phyloP scores from a whole-genome alignment of 1,140 invertebrate species.

The Sarcophaga bullata region DNA sequence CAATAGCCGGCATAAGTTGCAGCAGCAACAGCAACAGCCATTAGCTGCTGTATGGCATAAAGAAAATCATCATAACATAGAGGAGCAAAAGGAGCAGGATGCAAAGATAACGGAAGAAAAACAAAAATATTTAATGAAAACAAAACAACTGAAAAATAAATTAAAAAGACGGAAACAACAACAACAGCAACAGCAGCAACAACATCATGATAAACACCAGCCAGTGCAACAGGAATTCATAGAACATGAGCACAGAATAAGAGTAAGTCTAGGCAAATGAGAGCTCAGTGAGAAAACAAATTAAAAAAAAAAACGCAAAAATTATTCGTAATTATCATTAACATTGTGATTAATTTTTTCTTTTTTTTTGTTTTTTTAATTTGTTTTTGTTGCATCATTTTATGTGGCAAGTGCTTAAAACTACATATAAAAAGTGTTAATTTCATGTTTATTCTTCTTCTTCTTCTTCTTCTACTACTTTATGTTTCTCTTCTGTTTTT shows the following conservation, averaged over 20 bases:
- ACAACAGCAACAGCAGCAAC: constrained; percentile 28
- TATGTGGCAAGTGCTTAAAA: no score
- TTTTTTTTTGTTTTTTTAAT: not conserved
- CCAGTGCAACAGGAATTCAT: constrained; percentile 40
- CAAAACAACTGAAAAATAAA: constrained; percentile 22
- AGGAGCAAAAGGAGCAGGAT: not conserved
- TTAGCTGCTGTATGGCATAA: not conserved
- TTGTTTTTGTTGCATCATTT: no score
- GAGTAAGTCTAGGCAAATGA: constrained; percentile 55
- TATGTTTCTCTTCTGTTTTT: not conserved
- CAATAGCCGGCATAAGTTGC: not conserved
- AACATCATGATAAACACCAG: constrained; percentile 29
- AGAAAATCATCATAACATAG: not conserved
- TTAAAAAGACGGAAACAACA: constrained; percentile 15
- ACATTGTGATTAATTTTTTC: not conserved
- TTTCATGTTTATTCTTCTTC: no score
- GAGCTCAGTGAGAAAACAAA: no score
- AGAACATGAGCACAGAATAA: constrained; percentile 60
- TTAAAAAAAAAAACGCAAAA: not conserved
- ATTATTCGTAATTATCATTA: not conserved
- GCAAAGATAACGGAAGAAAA: constrained; percentile 9
- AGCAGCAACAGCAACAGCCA: constrained; percentile 50
- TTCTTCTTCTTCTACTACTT: not conserved
- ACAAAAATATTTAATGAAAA: constrained; percentile 24
- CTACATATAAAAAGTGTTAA: no score